phyloP scores from a whole-genome alignment of 2,888 invertebrate species.

The Nycteola revayana region DNA sequence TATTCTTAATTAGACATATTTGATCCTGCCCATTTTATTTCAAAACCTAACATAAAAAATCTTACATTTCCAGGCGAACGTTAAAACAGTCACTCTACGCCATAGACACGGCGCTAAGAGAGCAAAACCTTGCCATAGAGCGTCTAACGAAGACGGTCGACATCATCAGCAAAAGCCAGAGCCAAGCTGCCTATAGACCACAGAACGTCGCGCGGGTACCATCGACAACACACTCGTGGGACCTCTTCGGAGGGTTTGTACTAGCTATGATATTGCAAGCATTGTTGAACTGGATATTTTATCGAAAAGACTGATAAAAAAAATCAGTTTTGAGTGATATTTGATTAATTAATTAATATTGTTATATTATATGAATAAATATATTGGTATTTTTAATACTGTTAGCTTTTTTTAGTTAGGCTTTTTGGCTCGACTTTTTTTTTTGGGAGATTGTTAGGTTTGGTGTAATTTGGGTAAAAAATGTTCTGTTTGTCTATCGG shows the following conservation, averaged over 20 bases:
- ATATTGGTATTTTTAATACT: background rate
- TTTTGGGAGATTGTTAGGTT: no score
- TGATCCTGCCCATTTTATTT: no score
- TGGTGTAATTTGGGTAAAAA: no score
- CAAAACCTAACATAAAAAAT: no score
- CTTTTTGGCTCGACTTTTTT: background rate
- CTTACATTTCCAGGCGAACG: slow-evolving; percentile 54
- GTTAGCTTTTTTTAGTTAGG: background rate
- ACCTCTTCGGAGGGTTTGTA: slow-evolving; percentile 63
- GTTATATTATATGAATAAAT: background rate
- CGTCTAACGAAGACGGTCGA: slow-evolving; percentile 55
- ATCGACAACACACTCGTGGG: slow-evolving; percentile 53
- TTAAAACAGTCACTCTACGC: slow-evolving; percentile 70
- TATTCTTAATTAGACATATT: no score
- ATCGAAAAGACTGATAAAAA: slow-evolving; percentile 59
- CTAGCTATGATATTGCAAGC: slow-evolving; percentile 66
- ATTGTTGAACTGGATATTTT: slow-evolving; percentile 64
- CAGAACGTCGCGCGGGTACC: slow-evolving; percentile 46
- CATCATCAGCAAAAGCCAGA: slow-evolving; percentile 41
- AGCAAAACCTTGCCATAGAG: slow-evolving; percentile 74
- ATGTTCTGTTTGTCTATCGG: no score
- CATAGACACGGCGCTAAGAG: slow-evolving; percentile 74
- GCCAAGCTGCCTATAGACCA: slow-evolving; percentile 29
- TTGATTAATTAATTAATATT: no score
- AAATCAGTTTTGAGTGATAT: background rate